Evolutionary conservation across 2,888 invertebrate species (phyloP), one percentile per base, ranked within the genome.

Genomic region (Chrysina gloriosa): DNA sequence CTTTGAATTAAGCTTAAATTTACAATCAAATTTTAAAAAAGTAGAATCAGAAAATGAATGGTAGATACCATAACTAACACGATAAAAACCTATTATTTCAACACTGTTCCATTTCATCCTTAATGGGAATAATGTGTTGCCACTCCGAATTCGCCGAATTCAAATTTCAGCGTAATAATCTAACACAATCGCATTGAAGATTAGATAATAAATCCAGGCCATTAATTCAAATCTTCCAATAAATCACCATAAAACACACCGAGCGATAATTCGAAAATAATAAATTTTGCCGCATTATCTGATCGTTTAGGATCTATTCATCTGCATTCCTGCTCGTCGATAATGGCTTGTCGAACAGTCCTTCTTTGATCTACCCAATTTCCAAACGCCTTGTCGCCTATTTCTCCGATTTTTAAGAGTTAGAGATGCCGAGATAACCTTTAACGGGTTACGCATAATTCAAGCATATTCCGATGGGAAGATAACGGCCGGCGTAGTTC

Each of bases 391-490:
- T 16, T 14, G 19, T 19, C 52, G 16, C 29, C 25, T 34, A 31
- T 31, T 29, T 52, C 52, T 29, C 29, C 29, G 29, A 29, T 52
- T 52, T 47, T 52, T 52, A 52, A 19, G 31, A 31, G 31, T n/a
- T 5, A n/a, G 11, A 14, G 31, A 52, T 52, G 31, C 31, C 31
- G 6, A 52, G 52, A 52, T 52, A 52, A 52, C 52, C 52, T 31
- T 52, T 77, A 74, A 76, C 74, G 74, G 73, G 74, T 69, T 74
- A 76, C 79, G 77, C 75, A 79, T 79, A 78, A 79, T 78, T 74
- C 74, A 73, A 70, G 73, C 50, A 39, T 52, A 52, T 16, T 52
- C 31, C 31, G 52, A 52, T 52, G 14, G 2, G 19, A 52, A 52
- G 52, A 52, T 52, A 52, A 52, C 31, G 31, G 2, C 14, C 31